Base-by-base conservation (phyloP, 2,797 vertebrate species). In the Coregonus ussuriensis region DNA sequence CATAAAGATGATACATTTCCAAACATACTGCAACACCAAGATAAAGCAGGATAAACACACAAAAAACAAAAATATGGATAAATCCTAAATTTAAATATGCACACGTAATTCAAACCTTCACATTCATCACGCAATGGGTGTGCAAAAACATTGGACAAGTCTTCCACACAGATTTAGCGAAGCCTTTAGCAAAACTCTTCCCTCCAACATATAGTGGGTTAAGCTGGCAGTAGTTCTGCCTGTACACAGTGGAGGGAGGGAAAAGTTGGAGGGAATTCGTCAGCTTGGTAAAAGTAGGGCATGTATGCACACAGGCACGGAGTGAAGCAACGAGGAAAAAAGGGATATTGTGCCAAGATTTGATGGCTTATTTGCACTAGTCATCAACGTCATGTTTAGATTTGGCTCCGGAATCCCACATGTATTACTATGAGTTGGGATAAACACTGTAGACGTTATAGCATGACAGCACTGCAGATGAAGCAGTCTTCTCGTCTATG, bases 401-500 rank as follows among this genome's bases (percentile, higher is more conserved):
- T 31, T 25, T n/a, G 1, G 65, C 31, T 63, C 59, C 9, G 11
- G 3, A 62, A 62, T 3, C 21, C 6, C 9, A 21, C 21, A 5
- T 25, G 25, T 62, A 11, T 63, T 63, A n/a, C 56, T 59, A 59
- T 25, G 21, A 63, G 33, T 35, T 14, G 29, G 29, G 31, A 31
- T 6, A 11, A 67, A 18, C 15, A 14, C 79, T 76, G 70, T 79
- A 79, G 79, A 79, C 84, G 81, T 74, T 56, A 86, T 74, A 54
- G 81, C 77, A 35, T 71, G 71, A 73, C 15, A 71, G 68, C 76
- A 53, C 25, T 25, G 56, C 80, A 81, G 77, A 82, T 53, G 75
- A 83, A 83, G 73, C 77, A 85, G 51, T 86, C 78, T 82, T 85
- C n/a, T 79, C 72, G 77, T 86, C 82, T 88, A 84, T 31, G 37